phyloP scores from a whole-genome alignment of 2,113 vertebrate genomes.

The Rhegmatorhina hoffmannsi region DNA sequence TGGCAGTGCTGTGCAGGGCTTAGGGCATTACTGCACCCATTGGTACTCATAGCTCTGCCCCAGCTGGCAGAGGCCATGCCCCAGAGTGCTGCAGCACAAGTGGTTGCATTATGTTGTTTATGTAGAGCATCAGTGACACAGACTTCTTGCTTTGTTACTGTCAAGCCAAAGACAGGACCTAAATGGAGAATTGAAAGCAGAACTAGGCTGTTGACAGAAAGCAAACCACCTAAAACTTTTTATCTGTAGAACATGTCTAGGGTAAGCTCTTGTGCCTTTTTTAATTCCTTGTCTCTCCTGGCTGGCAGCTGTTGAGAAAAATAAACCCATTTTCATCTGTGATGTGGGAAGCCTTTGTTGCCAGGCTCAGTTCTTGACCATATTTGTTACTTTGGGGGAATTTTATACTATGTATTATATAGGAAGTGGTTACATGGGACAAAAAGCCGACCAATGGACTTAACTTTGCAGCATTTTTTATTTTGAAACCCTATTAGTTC shows the following conservation, averaged over 20 bases:
- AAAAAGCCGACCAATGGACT: not conserved
- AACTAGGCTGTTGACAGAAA: not conserved
- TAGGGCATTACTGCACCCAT: not conserved
- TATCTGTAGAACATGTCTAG: not conserved
- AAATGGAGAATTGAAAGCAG: constrained; percentile 6
- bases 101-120: not conserved
- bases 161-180: not conserved
- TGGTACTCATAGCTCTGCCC: not conserved
- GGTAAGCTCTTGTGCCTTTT: not conserved
- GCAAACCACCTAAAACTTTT: not conserved
- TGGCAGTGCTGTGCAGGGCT: not conserved
- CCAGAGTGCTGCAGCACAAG: not conserved
- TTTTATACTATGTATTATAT: not conserved
- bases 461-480: not conserved
- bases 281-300: not conserved
- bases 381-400: not conserved
- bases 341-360: not conserved
- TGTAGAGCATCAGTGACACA: not conserved
- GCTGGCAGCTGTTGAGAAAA: not conserved
- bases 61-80: not conserved
- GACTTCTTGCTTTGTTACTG: not conserved
- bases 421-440: not conserved
- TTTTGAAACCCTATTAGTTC: not conserved
- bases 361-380: not conserved
- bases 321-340: not conserved